Evolutionary conservation across 2,113 vertebrate genomes (phyloP), one percentile per base, ranked within the genome.

Genomic region (Mesitornis unicolor): DNA sequence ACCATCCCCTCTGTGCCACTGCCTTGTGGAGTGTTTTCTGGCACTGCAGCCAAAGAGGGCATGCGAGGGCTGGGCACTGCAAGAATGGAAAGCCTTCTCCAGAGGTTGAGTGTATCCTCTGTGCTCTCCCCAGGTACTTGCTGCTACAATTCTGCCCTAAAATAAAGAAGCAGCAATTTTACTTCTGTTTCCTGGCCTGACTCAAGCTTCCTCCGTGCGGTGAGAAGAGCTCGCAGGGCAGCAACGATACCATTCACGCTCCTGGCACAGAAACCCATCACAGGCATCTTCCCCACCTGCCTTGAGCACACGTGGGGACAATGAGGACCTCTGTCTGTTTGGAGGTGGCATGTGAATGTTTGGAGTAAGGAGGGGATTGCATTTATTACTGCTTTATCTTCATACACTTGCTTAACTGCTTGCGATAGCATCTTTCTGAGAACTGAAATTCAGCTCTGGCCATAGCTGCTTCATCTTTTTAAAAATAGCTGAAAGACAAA

Each of bases 341-440:
- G 0, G 67, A 80, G 40, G 18, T 51, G 45, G 7, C 51, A 35
- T 0, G 5, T 10, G 20, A 0, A 1, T 0, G 0, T 25, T 10
- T 20, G 17, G 19, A 59, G 19, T 35, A 38, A 50, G 33, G 45
- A 73, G 18, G 6, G 11, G 4, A 1, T 11, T 53, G 20, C 1
- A 1, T 73, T 76, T 31, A 2, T 84, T 59, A 48, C 0, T 1
- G 1, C 36, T 77, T 64, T 38, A 51, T 84, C n/a, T 56, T 78
- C 36, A 35, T 6, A 3, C 13, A 0, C 21, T 60, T 82, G 24
- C 47, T 79, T 57, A 78, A 59, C 28, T 10, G 2, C 25, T 35
- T n/a, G 25, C 59, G 76, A 47, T 47, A 84, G 9, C 29, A 56
- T 64, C 59, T 80, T 83, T 71, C 31, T 67, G 80, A 73, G 87